Conservation (phyloP, 2,797 vertebrate species). For the Phalanger gymnotis region DNA sequence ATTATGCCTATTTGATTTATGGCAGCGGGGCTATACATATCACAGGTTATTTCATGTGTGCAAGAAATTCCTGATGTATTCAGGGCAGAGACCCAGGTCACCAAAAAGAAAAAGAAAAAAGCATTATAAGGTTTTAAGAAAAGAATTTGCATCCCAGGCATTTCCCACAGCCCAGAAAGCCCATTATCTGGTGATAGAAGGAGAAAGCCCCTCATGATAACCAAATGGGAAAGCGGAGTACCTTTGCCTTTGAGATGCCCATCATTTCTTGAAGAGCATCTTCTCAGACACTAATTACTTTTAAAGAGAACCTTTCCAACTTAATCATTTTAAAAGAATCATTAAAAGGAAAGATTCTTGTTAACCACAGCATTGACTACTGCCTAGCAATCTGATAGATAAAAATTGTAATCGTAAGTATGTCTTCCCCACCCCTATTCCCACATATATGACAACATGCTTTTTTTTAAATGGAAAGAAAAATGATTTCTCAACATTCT, state of each 20-base stretch:
- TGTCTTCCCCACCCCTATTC: background rate
- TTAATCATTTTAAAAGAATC: background rate
- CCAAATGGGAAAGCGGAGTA: constrained; percentile 12
- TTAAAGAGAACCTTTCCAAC: background rate
- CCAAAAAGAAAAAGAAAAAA: background rate
- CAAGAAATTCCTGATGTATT: constrained; percentile 12
- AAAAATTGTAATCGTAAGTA: background rate
- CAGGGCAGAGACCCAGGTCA: background rate
- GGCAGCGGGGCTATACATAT: background rate
- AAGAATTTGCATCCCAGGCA: background rate
- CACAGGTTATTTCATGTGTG: background rate
- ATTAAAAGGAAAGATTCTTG: background rate
- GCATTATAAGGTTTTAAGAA: background rate
- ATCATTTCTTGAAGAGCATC: constrained; percentile 26
- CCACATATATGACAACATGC: background rate
- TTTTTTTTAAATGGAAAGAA: constrained; percentile 36
- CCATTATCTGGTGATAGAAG: background rate
- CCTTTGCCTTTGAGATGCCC: background rate
- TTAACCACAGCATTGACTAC: background rate
- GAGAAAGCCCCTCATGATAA: background rate
- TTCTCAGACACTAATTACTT: constrained; percentile 4
- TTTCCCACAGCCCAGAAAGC: background rate
- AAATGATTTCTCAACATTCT: background rate
- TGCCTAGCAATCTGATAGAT: background rate
- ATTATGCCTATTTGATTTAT: background rate